These are phyloP conservation scores for Myrmecophaga tridactyla DNA, from an alignment of 2,113 vertebrate genomes.

Conservation along the genomic window DNA sequence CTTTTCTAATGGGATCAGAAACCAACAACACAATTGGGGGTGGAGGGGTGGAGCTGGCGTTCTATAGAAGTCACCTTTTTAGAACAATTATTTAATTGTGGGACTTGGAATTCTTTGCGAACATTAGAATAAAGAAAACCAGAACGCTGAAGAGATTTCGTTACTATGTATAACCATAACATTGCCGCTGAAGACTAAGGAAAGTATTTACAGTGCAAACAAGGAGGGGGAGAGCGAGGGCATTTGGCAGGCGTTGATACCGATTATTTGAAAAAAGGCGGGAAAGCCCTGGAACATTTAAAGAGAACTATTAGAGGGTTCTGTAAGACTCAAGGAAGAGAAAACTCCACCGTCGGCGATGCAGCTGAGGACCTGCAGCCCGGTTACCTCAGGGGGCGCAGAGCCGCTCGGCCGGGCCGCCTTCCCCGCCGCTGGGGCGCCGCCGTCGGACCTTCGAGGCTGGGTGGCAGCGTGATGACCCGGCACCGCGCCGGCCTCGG, in stretches of 20 bases:
- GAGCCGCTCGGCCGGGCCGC: constrained; percentile 24
- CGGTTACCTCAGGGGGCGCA: constrained; percentile 54
- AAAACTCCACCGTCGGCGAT: constrained; percentile 43
- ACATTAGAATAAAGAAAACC: constrained; percentile 73
- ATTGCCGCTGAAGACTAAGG: constrained; percentile 56
- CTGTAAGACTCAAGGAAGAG: constrained; percentile 75
- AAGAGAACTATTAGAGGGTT: constrained; percentile 79
- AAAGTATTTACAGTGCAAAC: constrained; percentile 71
- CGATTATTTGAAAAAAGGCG: constrained; percentile 70
- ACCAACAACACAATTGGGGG: neutral
- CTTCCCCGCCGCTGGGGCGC: neutral
- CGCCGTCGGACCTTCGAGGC: constrained; percentile 60
- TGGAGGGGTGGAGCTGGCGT: neutral
- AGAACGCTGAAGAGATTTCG: constrained; percentile 61
- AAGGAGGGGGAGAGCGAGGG: constrained; percentile 54
- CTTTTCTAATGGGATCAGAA: neutral
- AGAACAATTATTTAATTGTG: constrained; percentile 66
- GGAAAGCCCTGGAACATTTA: constrained; percentile 78
- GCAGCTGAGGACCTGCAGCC: constrained; percentile 55
- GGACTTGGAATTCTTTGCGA: constrained; percentile 60
- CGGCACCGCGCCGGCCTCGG: neutral
- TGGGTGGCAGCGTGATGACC: constrained; percentile 53
- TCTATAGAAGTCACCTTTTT: constrained; percentile 28
- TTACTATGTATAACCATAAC: constrained; percentile 58
- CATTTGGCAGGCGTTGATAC: constrained; percentile 76